Conservation (phyloP, 2,888 invertebrate species). For the Lochmaea capreae region DNA sequence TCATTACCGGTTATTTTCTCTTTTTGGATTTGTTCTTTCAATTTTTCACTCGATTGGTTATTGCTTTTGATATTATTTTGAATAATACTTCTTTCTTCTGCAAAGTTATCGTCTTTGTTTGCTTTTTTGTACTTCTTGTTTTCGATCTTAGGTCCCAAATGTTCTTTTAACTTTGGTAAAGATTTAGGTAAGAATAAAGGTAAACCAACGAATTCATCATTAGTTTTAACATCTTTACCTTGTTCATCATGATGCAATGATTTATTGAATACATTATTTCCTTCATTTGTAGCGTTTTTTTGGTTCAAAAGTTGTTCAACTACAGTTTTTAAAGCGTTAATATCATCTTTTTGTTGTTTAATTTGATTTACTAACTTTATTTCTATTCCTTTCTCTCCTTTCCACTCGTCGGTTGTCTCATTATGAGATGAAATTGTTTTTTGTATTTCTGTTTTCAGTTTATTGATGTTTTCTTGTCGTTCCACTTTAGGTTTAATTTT, state of each 20-base stretch:
- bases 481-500: neutral
- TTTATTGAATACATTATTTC: neutral
- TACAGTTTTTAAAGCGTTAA: slow-evolving; percentile 43
- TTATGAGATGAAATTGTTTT: slow-evolving; percentile 41
- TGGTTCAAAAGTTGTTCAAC: slow-evolving; percentile 20
- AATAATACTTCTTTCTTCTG: neutral
- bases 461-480: neutral
- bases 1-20: neutral
- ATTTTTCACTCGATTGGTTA: neutral
- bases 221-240: neutral
- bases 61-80: neutral
- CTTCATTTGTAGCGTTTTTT: neutral
- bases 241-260: neutral
- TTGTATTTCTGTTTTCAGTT: slow-evolving; percentile 2
- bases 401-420: slow-evolving; percentile 46
- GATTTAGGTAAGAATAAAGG: slow-evolving; percentile 28
- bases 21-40: neutral
- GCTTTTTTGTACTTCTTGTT: neutral
- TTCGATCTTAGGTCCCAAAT: neutral
- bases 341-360: slow-evolving; percentile 47
- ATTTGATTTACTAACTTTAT: slow-evolving; percentile 49
- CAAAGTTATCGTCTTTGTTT: neutral
- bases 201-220: slow-evolving; percentile 32
- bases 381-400: slow-evolving; percentile 47
- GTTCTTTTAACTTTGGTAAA: slow-evolving; percentile 15